Evolutionary conservation across 2,113 vertebrate species (phyloP).

Genomic region (Chaetura pelagica): DNA sequence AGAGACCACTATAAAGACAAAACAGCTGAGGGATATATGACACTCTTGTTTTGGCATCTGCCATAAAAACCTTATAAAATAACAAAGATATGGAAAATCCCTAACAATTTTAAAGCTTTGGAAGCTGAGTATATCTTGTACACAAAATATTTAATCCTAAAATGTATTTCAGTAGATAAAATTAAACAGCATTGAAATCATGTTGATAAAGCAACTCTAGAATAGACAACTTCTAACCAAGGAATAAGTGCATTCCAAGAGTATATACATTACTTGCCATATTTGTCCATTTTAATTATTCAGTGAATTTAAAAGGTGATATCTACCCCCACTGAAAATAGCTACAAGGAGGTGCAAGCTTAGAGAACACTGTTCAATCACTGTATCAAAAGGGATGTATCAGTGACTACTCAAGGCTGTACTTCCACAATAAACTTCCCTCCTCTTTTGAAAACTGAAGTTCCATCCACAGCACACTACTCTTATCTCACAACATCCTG

Average conservation of each 20-base stretch:
- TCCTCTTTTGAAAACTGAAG: background rate
- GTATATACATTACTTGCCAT: background rate
- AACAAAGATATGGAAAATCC: background rate
- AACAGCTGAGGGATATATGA: background rate
- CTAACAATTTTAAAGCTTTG: background rate
- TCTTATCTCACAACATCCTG: background rate
- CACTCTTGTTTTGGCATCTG: background rate
- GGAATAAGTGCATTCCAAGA: background rate
- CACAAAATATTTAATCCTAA: background rate
- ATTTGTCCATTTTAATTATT: background rate
- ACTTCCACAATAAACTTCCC: background rate
- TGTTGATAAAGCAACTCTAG: background rate
- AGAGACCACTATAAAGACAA: background rate
- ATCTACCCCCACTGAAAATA: background rate
- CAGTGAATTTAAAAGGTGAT: background rate
- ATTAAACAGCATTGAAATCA: background rate
- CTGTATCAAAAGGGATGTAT: background rate
- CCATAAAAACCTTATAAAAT: background rate
- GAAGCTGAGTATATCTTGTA: background rate
- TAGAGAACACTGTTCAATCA: background rate
- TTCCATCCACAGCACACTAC: background rate
- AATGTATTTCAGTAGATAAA: background rate
- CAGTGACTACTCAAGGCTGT: background rate
- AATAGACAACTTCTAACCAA: background rate
- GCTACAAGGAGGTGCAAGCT: background rate